phyloP scores from a whole-genome alignment of 2,797 vertebrate species.

The Psittacula echo region DNA sequence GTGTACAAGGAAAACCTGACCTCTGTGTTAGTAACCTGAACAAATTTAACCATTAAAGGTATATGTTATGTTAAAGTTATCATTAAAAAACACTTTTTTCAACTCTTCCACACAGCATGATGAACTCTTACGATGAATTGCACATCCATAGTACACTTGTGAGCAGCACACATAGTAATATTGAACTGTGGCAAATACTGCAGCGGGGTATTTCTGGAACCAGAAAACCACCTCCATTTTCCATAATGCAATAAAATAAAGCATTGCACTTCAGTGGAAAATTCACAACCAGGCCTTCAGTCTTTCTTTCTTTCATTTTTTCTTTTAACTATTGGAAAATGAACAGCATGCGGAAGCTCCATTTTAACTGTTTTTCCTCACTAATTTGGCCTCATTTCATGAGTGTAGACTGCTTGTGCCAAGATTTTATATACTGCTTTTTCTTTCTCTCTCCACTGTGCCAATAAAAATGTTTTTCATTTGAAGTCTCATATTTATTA shows the following conservation, averaged over 20 bases:
- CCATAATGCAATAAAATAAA: neutral
- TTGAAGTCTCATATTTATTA: conserved; percentile 58
- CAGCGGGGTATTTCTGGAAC: neutral
- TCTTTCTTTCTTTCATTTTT: neutral
- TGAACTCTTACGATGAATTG: neutral
- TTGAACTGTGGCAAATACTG: neutral
- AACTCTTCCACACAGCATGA: neutral
- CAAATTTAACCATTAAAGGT: neutral
- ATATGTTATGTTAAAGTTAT: neutral
- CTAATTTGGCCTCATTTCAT: conserved; percentile 42
- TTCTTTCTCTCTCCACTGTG: conserved; percentile 9
- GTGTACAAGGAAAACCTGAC: neutral
- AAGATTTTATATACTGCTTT: conserved; percentile 42
- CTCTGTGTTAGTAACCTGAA: neutral
- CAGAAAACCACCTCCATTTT: neutral
- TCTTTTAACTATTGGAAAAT: neutral
- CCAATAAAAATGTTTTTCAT: conserved; percentile 48
- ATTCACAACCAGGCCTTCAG: neutral
- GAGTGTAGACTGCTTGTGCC: neutral
- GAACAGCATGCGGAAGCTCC: neutral
- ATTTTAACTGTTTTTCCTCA: neutral
- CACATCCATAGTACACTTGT: neutral
- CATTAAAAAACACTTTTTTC: neutral
- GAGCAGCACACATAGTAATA: neutral
- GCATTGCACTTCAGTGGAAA: neutral